phyloP scores from a whole-genome alignment of 2,888 invertebrate species.

The Pyralis farinalis region DNA sequence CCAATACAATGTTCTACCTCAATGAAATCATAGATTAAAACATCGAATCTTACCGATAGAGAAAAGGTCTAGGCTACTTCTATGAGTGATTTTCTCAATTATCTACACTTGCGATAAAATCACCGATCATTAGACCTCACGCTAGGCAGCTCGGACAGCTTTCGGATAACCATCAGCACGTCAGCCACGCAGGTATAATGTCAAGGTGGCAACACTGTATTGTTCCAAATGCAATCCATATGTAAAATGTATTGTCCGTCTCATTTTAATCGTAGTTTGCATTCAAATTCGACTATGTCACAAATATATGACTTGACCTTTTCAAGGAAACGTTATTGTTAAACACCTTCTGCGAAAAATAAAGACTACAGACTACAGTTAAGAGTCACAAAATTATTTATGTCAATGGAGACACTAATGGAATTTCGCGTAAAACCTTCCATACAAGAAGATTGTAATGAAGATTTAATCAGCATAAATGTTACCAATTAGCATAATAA shows the following conservation, averaged over 20 bases:
- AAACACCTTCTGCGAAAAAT: too few relatives aligned
- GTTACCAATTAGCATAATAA: background rate
- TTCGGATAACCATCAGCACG: constrained; percentile 26
- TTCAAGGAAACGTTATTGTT: too few relatives aligned
- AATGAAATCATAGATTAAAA: too few relatives aligned
- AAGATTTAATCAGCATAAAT: background rate
- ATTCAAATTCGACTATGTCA: too few relatives aligned
- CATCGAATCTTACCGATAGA: too few relatives aligned
- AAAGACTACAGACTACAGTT: too few relatives aligned
- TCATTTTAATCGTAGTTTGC: too few relatives aligned
- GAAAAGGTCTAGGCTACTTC: constrained; percentile 11
- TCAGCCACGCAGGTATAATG: constrained; percentile 31
- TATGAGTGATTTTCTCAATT: constrained; percentile 10
- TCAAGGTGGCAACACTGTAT: constrained; percentile 36
- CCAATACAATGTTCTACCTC: too few relatives aligned
- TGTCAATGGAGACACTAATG: background rate
- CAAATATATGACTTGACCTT: too few relatives aligned
- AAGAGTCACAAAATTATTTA: too few relatives aligned
- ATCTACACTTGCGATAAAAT: constrained; percentile 4
- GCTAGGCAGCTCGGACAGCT: background rate
- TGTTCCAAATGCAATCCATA: constrained; percentile 27
- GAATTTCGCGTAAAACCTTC: background rate
- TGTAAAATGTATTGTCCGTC: background rate
- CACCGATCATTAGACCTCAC: constrained; percentile 1
- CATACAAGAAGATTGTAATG: background rate